Evolutionary conservation across 1,140 invertebrate species (phyloP).

Genomic region (Sycophila sp.): DNA sequence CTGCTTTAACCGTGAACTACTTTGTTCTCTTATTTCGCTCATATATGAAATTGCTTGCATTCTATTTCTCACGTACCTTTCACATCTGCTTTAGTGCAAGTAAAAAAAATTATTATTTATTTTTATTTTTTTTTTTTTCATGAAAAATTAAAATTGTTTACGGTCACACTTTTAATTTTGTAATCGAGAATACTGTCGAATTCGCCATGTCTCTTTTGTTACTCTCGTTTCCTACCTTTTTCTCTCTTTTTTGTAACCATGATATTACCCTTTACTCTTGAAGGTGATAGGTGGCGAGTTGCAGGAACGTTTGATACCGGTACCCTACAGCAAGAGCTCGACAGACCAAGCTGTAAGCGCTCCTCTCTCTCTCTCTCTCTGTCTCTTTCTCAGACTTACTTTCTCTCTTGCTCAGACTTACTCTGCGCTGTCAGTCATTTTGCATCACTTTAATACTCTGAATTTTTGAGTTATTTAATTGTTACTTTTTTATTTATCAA

Average conservation of each 20-base stretch:
- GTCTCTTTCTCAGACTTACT: constrained; percentile 51
- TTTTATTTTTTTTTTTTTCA: not conserved
- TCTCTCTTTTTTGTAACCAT: constrained; percentile 62
- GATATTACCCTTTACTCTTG: constrained; percentile 82
- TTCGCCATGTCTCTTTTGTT: not conserved
- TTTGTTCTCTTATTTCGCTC: no score
- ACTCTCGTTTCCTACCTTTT: constrained; percentile 27
- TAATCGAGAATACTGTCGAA: not conserved
- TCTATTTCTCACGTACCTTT: no score
- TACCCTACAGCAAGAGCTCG: constrained; percentile 99
- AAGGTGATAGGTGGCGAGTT: constrained; percentile 99
- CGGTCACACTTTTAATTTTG: not conserved
- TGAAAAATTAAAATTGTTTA: not conserved
- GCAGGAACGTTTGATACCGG: constrained; percentile 98
- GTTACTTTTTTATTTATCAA: constrained; percentile 3
- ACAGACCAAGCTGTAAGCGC: constrained; percentile 99
- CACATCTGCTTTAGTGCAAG: not conserved
- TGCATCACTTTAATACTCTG: constrained; percentile 19
- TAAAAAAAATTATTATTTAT: not conserved
- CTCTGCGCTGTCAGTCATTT: constrained; percentile 30
- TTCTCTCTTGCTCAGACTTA: constrained; percentile 38
- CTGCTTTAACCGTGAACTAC: no score
- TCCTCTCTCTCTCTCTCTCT: constrained; percentile 64
- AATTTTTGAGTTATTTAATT: constrained; percentile 18
- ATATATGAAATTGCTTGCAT: no score